phyloP scores from a whole-genome alignment of 92 coral and sea anemone genomes.

The Parazoanthus atlanticus region DNA sequence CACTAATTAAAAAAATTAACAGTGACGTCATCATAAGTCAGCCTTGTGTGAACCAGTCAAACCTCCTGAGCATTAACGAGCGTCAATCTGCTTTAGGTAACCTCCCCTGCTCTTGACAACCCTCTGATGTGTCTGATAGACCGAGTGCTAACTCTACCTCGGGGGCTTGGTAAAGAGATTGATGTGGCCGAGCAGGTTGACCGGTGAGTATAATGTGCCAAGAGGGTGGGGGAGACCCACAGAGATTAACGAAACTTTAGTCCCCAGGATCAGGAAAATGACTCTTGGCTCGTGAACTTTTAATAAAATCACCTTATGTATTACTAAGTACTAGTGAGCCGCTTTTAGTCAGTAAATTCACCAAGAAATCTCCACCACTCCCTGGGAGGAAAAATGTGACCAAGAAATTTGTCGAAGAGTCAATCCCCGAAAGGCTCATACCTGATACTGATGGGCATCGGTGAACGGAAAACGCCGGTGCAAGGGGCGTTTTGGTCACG shows the following conservation, averaged over 20 bases:
- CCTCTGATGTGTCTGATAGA: constrained; percentile 70
- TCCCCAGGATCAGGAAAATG: neutral
- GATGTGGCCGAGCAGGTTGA: constrained; percentile 82
- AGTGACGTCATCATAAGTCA: neutral
- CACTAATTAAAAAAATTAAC: too few species aligned
- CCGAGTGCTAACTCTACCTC: constrained; percentile 59
- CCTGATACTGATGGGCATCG: too few species aligned
- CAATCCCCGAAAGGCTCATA: too few species aligned
- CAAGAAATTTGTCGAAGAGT: too few species aligned
- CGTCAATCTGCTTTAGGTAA: neutral
- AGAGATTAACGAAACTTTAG: neutral
- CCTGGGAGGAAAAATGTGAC: too few species aligned
- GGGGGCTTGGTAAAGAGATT: constrained; percentile 59
- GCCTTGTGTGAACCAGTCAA: neutral
- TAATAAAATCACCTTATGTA: neutral
- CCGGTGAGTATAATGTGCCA: constrained; percentile 46
- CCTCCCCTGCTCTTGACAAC: constrained; percentile 37
- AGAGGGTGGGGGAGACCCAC: neutral
- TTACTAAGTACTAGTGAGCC: too few species aligned
- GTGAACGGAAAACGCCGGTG: too few species aligned
- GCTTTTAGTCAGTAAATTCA: too few species aligned
- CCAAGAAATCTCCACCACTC: too few species aligned
- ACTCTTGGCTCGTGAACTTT: neutral
- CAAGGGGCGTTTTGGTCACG: too few species aligned
- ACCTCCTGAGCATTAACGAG: neutral